A percentile compares a stretch with the other conserved stretches of the same genome.
These are phyloP conservation scores for Cottus gobio DNA, from an alignment of 2,113 vertebrate genomes.

Conservation along the genomic window DNA sequence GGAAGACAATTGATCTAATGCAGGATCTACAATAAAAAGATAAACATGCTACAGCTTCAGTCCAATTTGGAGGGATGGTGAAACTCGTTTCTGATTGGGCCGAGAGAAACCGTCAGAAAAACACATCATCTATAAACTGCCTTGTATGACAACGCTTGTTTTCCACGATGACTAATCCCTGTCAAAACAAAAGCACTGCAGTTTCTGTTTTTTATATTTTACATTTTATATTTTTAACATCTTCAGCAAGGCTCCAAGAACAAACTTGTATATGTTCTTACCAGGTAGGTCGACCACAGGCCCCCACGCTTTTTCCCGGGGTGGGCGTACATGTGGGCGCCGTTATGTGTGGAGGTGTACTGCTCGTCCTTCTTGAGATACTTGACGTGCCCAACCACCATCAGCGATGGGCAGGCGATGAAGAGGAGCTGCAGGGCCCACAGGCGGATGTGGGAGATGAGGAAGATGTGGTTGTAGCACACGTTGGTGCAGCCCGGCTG, in stretches of 20 bases:
- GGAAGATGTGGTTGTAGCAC: conserved; percentile 91
- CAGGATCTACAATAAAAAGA: background rate
- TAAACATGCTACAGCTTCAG: background rate
- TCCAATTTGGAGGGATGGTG: background rate
- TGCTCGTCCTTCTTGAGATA: conserved; percentile 87
- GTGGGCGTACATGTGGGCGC: conserved; percentile 74
- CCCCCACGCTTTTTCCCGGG: conserved; percentile 91
- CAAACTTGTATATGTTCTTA: conserved; percentile 37
- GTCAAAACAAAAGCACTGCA: background rate
- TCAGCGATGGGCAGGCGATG: conserved; percentile 92
- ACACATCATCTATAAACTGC: background rate
- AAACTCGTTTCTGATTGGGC: background rate
- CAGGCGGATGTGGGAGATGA: conserved; percentile 93
- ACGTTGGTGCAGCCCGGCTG: conserved; percentile 93
- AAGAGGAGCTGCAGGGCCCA: conserved; percentile 98
- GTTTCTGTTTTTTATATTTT: background rate
- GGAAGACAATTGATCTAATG: background rate
- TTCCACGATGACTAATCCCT: background rate
- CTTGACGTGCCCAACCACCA: conserved; percentile 93
- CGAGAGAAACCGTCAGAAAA: conserved; percentile 6
- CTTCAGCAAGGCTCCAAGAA: background rate
- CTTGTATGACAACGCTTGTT: too few species aligned
- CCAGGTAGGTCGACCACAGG: conserved; percentile 95
- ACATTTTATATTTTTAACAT: background rate
- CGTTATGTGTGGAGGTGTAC: conserved; percentile 35